These are phyloP conservation scores for Rotaria macrura DNA, from an alignment of 2,888 invertebrate genomes.

Conservation along the genomic window DNA sequence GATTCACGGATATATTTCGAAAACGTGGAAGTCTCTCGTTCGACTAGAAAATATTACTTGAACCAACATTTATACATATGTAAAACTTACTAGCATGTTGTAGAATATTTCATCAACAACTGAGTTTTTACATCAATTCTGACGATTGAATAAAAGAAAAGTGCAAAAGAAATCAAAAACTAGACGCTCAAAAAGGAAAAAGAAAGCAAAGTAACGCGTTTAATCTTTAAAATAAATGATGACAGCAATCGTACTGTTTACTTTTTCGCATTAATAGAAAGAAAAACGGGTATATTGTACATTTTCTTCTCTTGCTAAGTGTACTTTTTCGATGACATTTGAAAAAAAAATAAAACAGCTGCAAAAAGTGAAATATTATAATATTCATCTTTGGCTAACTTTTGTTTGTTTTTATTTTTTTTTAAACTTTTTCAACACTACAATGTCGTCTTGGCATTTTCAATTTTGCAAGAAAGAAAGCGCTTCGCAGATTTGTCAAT, in stretches of 20 bases:
- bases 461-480: too few relatives aligned
- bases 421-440: too few relatives aligned
- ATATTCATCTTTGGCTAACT: too few relatives aligned
- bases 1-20: background rate
- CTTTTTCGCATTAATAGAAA: background rate
- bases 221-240: background rate
- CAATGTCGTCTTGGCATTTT: too few relatives aligned
- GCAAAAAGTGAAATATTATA: too few relatives aligned
- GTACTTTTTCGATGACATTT: background rate
- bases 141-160: background rate
- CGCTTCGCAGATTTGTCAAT: too few relatives aligned
- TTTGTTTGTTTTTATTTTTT: too few relatives aligned
- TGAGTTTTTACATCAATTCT: background rate
- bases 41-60: background rate
- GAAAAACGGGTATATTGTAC: background rate
- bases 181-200: background rate
- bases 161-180: background rate
- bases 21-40: background rate
- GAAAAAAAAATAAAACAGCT: too few relatives aligned
- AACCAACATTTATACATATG: background rate
- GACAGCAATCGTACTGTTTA: background rate
- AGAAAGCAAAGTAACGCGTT: background rate
- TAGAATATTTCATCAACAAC: background rate
- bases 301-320: background rate
- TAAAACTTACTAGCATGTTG: background rate